Percentiles rank a stretch among this genome's conserved stretches.
Conservation (phyloP, 2,797 vertebrate genomes). For the Chelmon rostratus region DNA sequence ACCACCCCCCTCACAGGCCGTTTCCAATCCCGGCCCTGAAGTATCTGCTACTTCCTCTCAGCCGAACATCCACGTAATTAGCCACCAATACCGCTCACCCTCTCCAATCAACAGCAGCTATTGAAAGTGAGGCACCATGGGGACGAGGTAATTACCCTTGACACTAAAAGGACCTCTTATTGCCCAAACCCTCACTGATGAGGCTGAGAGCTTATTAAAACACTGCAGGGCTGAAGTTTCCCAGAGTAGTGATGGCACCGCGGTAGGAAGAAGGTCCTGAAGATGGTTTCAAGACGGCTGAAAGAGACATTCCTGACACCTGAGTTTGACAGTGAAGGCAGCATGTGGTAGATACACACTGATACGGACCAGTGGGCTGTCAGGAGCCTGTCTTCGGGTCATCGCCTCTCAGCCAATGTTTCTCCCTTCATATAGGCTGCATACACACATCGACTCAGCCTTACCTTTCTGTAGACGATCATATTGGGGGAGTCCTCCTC, state of each 20-base stretch:
- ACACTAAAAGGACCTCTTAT: slow-evolving; percentile 65
- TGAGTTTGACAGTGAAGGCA: slow-evolving; percentile 47
- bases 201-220: slow-evolving; percentile 71
- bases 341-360: slow-evolving; percentile 44
- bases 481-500: slow-evolving; percentile 96
- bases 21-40: slow-evolving; percentile 49
- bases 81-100: slow-evolving; percentile 55
- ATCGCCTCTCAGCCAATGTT: slow-evolving; percentile 38
- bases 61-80: slow-evolving; percentile 68
- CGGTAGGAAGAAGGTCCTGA: slow-evolving; percentile 10
- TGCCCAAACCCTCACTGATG: slow-evolving; percentile 43
- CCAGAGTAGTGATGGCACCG: slow-evolving; percentile 34
- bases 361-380: slow-evolving; percentile 62
- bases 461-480: slow-evolving; percentile 98
- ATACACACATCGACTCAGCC: slow-evolving; percentile 40
- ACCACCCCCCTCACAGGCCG: slow-evolving; percentile 49
- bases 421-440: slow-evolving; percentile 11
- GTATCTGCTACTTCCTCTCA: slow-evolving; percentile 59
- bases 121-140: slow-evolving; percentile 65
- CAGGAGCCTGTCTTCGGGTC: slow-evolving; percentile 43
- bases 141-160: slow-evolving; percentile 70
- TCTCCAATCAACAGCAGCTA: slow-evolving; percentile 68
- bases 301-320: slow-evolving; percentile 52
- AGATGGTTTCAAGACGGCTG: slow-evolving; percentile 35
- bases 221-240: slow-evolving; percentile 43